Conservation (phyloP, 2,113 vertebrate species). For the Onychorhynchus coronatus region DNA sequence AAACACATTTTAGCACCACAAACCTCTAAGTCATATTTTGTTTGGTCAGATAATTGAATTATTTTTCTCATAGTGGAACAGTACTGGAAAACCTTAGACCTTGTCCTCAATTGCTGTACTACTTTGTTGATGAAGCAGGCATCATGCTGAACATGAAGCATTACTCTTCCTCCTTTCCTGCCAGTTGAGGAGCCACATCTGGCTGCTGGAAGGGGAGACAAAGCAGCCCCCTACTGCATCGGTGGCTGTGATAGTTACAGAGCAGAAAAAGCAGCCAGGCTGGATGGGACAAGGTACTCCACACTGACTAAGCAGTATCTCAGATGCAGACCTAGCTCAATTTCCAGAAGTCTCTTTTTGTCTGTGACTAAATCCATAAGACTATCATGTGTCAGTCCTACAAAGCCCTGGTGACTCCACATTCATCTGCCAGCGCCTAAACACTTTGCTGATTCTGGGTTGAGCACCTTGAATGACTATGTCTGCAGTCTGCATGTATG, state of each 20-base stretch:
- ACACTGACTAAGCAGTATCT: fast-evolving
- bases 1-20: not conserved
- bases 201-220: not conserved
- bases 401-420: not conserved
- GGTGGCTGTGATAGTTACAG: not conserved
- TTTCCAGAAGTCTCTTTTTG: not conserved
- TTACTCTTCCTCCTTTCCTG: not conserved
- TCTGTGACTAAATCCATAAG: not conserved
- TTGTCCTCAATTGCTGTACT: not conserved
- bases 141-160: not conserved
- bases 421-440: not conserved
- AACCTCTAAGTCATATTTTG: not conserved
- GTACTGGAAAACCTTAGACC: not conserved
- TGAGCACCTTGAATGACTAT: not conserved
- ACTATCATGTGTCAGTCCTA: not conserved
- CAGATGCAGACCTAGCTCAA: not conserved
- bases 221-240: not conserved
- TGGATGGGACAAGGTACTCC: not conserved
- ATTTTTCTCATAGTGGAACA: not conserved
- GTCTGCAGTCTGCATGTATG: fast-evolving
- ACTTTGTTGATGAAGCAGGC: not conserved
- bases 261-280: not conserved
- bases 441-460: not conserved
- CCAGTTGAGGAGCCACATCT: not conserved
- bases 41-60: not conserved